Evolutionary conservation across 2,888 invertebrate species (phyloP), one percentile per base, ranked within the genome.

Genomic region (Dasypolia templi): DNA sequence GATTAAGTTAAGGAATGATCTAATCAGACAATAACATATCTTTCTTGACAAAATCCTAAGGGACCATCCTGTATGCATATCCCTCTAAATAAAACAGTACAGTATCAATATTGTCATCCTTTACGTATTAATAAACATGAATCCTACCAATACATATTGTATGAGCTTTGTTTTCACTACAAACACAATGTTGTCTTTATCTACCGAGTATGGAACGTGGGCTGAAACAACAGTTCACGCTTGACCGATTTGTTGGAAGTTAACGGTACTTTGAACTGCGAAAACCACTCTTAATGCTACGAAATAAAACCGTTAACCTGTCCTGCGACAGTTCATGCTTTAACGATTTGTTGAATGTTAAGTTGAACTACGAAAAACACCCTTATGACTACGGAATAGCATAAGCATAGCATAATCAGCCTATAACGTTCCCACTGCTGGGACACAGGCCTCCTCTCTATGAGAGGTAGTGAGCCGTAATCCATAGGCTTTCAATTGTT

Each of bases 111-210:
- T 44, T 63, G 26, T 2, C 5, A 7, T 26, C 7, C 17, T 12
- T 42, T 22, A 22, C 26, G 14, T 65, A 64, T 55, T 32, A 32
- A 46, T 68, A 77, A 51, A 69, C 56, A 44, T 58, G n/a, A n/a
- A 3, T 29, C 19, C 2, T 0, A 1, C 7, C 0, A 51, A 59
- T 75, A 39, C 59, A 75, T 75, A 59, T 22, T 75, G 44, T 32
- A 78, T 70, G 35, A 70, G 59, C 11, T 32, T 51, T 77, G 77
- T 49, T n/a, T 51, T 68, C 51, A n/a, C 17, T 68, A 29, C 51
- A 58, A 63, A 75, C 17, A 46, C 32, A n/a, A 7, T 78, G 71
- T 79, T 75, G 44, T 44, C 59, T 78, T 70, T 53, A 53, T 19
- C 49, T 51, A 7, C 39, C 1, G 19, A 14, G 49, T 14, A 17